Conservation (phyloP, 2,113 vertebrate species). For the Coptodon rendalli region DNA sequence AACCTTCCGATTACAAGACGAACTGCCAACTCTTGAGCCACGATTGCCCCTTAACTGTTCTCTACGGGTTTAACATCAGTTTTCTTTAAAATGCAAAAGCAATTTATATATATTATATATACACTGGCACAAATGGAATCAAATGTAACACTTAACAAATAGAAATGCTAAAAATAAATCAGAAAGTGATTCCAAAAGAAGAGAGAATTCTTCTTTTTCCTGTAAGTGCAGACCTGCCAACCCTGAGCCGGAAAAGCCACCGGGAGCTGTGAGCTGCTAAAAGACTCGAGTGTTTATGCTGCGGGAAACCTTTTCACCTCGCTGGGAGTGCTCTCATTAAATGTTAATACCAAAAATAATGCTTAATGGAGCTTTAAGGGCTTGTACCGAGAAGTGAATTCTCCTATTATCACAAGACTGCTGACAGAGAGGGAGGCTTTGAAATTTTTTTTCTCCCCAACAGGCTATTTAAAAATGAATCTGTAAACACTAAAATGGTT, state of each 20-base stretch:
- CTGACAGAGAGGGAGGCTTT: not conserved
- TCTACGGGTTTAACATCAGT: not conserved
- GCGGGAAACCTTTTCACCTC: not conserved
- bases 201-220: not conserved
- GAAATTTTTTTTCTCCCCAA: not conserved
- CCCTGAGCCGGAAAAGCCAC: not conserved
- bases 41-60: no score
- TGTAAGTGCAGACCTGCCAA: not conserved
- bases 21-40: no score
- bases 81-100: not conserved
- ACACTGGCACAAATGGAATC: not conserved
- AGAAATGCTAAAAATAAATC: not conserved
- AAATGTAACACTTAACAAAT: not conserved
- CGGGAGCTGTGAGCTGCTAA: not conserved
- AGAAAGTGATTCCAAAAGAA: not conserved
- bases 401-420: not conserved
- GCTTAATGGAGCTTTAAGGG: not conserved
- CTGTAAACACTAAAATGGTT: not conserved
- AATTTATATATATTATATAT: not conserved
- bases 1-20: no score
- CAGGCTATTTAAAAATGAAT: not conserved
- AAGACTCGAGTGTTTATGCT: not conserved
- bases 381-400: not conserved
- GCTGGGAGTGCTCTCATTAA: not conserved
- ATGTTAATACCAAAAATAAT: conserved; percentile 3